phyloP scores from a whole-genome alignment of 2,888 invertebrate species.

The Netelia fuscicornis region DNA sequence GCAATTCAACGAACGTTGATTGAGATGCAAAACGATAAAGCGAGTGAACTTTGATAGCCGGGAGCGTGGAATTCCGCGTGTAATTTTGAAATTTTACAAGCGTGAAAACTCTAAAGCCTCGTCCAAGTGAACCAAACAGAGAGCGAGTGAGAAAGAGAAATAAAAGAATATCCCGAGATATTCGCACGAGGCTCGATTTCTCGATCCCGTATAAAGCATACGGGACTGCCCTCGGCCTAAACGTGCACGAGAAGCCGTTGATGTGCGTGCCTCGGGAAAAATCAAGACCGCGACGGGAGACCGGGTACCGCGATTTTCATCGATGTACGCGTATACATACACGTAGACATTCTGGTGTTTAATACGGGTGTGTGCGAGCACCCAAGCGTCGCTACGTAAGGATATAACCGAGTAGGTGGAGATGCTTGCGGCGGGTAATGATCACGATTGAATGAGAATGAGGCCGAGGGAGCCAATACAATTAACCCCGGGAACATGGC shows the following conservation, averaged over 20 bases:
- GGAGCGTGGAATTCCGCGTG: neutral
- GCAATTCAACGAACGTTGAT: no score
- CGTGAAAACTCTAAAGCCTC: neutral
- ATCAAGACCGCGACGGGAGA: slow-evolving; percentile 39
- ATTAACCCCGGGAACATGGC: slow-evolving; percentile 81
- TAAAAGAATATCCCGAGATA: slow-evolving; percentile 4
- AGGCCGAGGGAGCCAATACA: slow-evolving; percentile 82
- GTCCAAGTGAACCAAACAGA: neutral
- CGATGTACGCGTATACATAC: slow-evolving; percentile 41
- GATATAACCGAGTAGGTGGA: slow-evolving; percentile 77
- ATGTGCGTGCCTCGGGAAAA: slow-evolving; percentile 44
- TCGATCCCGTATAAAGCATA: slow-evolving; percentile 53
- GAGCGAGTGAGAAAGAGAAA: slow-evolving; percentile 1
- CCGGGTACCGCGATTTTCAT: slow-evolving; percentile 13
- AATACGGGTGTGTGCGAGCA: slow-evolving; percentile 31
- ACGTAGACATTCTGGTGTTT: slow-evolving; percentile 26
- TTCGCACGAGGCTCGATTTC: slow-evolving; percentile 50
- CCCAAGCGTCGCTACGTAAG: slow-evolving; percentile 67
- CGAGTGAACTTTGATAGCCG: no score
- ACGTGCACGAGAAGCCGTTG: slow-evolving; percentile 33
- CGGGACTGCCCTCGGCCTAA: slow-evolving; percentile 46
- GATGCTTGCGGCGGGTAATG: slow-evolving; percentile 80
- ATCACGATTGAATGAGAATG: slow-evolving; percentile 84
- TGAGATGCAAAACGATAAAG: no score
- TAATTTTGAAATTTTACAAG: neutral